Base-by-base conservation (phyloP, 1,140 invertebrate genomes). In the Coenobita brevimanus region DNA sequence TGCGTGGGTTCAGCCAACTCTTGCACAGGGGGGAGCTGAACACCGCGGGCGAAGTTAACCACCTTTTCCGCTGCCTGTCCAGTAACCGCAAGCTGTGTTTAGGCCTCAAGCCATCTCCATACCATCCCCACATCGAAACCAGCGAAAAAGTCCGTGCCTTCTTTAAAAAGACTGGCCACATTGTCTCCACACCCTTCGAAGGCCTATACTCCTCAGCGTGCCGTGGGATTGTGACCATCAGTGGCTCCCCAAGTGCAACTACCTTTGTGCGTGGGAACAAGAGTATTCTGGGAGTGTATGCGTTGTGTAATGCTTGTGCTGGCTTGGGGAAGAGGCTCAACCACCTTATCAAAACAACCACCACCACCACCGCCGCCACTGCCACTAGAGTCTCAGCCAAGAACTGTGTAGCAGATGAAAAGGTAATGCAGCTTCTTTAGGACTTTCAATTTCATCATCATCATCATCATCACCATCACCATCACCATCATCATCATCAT, bases 161-260 rank as follows among this genome's bases (percentile, higher is more conserved):
- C 13, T 84, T 89, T n/a, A 84, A 89, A 57, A 27, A 73, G 13
- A 84, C 80, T 54, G 88, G 88, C n/a, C 75, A 80, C 3, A 43
- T 89, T 62, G 73, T 89, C 13, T 82, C 83, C 24, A 83, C 82
- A 13, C 88, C 88, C 3, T 89, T 89, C 62, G 88, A 89, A 75
- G 69, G 88, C 36, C 46, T 80, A 15, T 76, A 57, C 33, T 78
- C 82, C 21, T 30, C 62, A 41, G n/a, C 21, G 24, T 82, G 82
- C 43, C 36, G 46, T 71, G 81, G 73, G 17, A 82, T 78, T 21
- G 54, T 75, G 27, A 71, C n/a, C 6, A 30, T 82, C 3, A 46
- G 15, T 46, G 75, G 78, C 24, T 75, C 10, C 43, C 54, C 81
- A 13, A 21, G 24, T 54, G 17, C 67, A 10, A 33, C 50, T 27